A percentile compares a stretch with the other conserved stretches of the same genome.
Conservation (phyloP, 2,113 vertebrate genomes). For the Deroptyus accipitrinus region DNA sequence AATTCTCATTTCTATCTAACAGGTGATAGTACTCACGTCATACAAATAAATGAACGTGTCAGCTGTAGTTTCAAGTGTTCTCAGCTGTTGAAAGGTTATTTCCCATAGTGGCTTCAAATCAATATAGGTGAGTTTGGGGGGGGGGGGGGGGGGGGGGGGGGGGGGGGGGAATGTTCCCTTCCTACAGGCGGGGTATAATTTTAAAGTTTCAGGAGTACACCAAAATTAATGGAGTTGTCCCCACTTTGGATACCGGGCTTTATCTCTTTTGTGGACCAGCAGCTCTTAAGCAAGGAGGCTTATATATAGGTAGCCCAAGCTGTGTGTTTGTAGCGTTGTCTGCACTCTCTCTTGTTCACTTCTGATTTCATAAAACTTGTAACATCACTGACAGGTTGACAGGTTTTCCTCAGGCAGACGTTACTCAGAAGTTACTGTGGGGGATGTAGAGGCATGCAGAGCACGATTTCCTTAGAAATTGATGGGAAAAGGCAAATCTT, state of each 20-base stretch:
- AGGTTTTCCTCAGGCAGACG: not conserved
- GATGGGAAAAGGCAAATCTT: not conserved
- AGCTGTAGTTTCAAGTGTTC: not conserved
- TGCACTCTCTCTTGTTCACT: not conserved
- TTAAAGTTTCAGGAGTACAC: not conserved
- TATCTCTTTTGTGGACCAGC: not conserved
- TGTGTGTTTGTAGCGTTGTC: not conserved
- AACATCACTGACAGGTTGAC: not conserved
- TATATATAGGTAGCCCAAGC: not conserved
- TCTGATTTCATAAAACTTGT: not conserved
- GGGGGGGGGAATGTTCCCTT: not conserved
- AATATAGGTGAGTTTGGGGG: not conserved
- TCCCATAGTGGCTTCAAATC: not conserved
- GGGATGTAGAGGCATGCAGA: not conserved
- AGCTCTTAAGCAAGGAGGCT: not conserved
- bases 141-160: accelerated
- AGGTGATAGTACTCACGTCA: not conserved
- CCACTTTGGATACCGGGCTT: not conserved
- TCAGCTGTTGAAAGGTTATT: not conserved
- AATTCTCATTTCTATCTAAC: not conserved
- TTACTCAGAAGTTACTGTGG: not conserved
- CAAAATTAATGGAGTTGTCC: not conserved
- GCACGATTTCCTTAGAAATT: not conserved
- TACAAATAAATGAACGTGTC: not conserved
- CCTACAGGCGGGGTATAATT: not conserved